These are phyloP conservation scores for Enoplosus armatus DNA, from an alignment of 2,797 vertebrate genomes.

Conservation along the genomic window DNA sequence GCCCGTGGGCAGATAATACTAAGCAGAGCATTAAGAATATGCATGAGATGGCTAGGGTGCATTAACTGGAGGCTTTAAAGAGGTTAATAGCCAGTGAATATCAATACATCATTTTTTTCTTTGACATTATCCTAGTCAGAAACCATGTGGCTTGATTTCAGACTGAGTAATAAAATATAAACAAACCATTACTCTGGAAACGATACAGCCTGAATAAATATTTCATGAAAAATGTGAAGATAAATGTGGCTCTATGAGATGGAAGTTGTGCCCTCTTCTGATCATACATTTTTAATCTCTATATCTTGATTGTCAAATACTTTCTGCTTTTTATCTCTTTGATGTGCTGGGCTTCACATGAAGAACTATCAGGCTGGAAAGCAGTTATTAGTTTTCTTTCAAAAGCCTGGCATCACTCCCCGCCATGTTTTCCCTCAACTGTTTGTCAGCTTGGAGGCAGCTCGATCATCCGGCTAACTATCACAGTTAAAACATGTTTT, in stretches of 20 bases:
- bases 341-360: constrained; percentile 28
- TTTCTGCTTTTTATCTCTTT: constrained; percentile 29
- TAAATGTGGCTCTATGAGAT: constrained; percentile 13
- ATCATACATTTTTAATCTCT: constrained; percentile 28
- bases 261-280: constrained; percentile 7
- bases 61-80: constrained; percentile 56
- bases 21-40: constrained; percentile 67
- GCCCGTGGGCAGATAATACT: constrained; percentile 57
- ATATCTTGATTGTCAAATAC: constrained; percentile 17
- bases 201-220: constrained; percentile 13
- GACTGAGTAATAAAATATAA: not conserved
- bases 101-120: constrained; percentile 17
- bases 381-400: not conserved
- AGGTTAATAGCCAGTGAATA: constrained; percentile 59
- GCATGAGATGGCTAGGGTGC: constrained; percentile 51
- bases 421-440: constrained; percentile 37
- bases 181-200: constrained; percentile 30
- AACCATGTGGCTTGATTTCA: constrained; percentile 15
- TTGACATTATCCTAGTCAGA: constrained; percentile 8
- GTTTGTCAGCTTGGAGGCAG: constrained; percentile 58
- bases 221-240: constrained; percentile 13
- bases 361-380: constrained; percentile 9
- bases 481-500: constrained; percentile 61
- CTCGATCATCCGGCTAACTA: constrained; percentile 49
- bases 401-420: constrained; percentile 38